A percentile compares a stretch with the other conserved stretches of the same genome.
Evolutionary conservation across 2,888 invertebrate species (phyloP).

Genomic region (Brachyptera risi): DNA sequence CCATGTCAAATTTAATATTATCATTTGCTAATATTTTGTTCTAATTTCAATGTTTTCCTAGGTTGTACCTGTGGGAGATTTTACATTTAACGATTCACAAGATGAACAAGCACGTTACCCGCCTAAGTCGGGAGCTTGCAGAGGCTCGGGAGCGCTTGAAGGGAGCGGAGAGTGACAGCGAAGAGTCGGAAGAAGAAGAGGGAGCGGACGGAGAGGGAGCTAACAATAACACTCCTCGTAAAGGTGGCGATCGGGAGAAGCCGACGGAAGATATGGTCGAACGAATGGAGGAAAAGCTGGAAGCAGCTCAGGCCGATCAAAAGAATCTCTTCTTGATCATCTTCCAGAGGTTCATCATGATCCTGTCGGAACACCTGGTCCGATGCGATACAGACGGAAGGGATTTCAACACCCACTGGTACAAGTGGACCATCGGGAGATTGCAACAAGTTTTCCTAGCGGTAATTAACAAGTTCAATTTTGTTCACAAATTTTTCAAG

Average conservation of each 20-base stretch:
- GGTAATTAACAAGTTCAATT: no score
- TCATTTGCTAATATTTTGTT: neutral
- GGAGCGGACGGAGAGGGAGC: constrained; percentile 47
- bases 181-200: constrained; percentile 67
- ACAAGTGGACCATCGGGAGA: constrained; percentile 91
- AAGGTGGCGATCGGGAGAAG: constrained; percentile 47
- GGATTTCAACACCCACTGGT: constrained; percentile 93
- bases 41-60: constrained; percentile 40
- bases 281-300: constrained; percentile 91
- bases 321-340: constrained; percentile 95
- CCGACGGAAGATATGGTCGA: constrained; percentile 84
- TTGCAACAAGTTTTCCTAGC: constrained; percentile 91
- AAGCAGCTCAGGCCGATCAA: constrained; percentile 93
- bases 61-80: constrained; percentile 94
- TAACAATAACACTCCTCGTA: constrained; percentile 29
- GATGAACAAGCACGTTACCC: constrained; percentile 89
- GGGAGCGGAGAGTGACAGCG: constrained; percentile 74
- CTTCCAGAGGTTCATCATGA: constrained; percentile 96
- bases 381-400: constrained; percentile 89
- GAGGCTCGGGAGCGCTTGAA: constrained; percentile 85
- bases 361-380: constrained; percentile 92
- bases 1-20: no score
- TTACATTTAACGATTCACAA: constrained; percentile 92
- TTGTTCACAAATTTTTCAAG: no score
- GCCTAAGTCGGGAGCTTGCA: constrained; percentile 63